These are phyloP conservation scores for Mormoops blainvillei DNA, from an alignment of 2,113 vertebrate species.

Conservation along the genomic window DNA sequence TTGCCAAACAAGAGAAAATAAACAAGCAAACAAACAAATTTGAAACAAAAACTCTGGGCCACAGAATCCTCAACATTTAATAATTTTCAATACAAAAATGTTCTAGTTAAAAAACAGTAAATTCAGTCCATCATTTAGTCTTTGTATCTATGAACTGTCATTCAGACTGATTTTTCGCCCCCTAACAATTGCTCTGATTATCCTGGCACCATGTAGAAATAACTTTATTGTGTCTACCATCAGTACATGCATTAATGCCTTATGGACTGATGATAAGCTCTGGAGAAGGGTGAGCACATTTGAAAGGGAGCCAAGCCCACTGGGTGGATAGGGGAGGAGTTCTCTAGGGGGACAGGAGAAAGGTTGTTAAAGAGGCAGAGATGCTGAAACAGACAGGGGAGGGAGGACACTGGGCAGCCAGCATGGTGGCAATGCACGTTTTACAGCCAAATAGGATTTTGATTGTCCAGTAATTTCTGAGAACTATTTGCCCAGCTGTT, in stretches of 20 bases:
- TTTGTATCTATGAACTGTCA: slow-evolving; percentile 28
- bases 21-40: slow-evolving; percentile 26
- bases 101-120: background rate
- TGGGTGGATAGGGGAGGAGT: too few species aligned
- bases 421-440: background rate
- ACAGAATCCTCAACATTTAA: background rate
- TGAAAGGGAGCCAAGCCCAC: background rate
- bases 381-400: background rate
- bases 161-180: background rate
- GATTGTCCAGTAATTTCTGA: slow-evolving; percentile 30
- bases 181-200: slow-evolving; percentile 43
- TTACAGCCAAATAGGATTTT: slow-evolving; percentile 2
- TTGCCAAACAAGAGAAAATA: background rate
- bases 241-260: background rate
- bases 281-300: background rate
- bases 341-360: background rate
- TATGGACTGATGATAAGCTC: background rate
- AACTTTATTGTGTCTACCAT: background rate
- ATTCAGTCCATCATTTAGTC: background rate
- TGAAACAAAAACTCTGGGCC: slow-evolving; percentile 17
- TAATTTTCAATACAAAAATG: slow-evolving; percentile 25
- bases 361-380: background rate
- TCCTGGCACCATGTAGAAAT: background rate
- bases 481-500: slow-evolving; percentile 7
- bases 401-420: background rate